Evolutionary conservation across 2,888 invertebrate species (phyloP).

Genomic region (Aphelenchoides bicaudatus): DNA sequence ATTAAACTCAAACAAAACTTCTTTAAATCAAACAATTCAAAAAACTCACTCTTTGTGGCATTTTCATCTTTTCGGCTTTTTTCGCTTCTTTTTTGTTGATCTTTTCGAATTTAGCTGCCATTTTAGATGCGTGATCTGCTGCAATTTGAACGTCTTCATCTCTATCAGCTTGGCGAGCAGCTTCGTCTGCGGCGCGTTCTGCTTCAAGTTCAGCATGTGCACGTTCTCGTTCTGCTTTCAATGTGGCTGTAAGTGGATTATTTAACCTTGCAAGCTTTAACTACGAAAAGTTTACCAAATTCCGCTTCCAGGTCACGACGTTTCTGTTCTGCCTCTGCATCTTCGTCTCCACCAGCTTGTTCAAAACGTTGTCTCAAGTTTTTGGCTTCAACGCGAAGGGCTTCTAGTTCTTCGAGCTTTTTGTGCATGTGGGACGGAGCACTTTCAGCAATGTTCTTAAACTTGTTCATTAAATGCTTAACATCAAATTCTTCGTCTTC

Average conservation of each 20-base stretch:
- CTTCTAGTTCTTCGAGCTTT: conserved; percentile 43
- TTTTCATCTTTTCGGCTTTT: conserved; percentile 58
- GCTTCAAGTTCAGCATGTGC: conserved; percentile 51
- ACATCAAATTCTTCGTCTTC: conserved; percentile 58
- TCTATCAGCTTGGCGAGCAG: conserved; percentile 37
- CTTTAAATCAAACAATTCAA: too few relatives aligned
- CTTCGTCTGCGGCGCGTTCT: conserved; percentile 43
- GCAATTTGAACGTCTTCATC: conserved; percentile 48
- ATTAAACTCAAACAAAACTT: too few relatives aligned
- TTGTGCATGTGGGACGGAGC: conserved; percentile 38
- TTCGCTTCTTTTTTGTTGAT: conserved; percentile 61
- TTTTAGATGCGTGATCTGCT: conserved; percentile 60
- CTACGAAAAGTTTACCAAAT: background rate
- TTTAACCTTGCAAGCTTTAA: background rate
- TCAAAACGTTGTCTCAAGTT: conserved; percentile 60
- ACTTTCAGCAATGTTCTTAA: conserved; percentile 54
- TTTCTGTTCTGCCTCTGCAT: conserved; percentile 60
- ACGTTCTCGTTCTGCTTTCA: conserved; percentile 52
- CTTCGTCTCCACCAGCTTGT: conserved; percentile 58
- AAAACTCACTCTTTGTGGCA: too few relatives aligned
- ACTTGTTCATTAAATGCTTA: conserved; percentile 60
- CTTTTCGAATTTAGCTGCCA: conserved; percentile 61
- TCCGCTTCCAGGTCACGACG: background rate
- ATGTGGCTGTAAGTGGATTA: background rate
- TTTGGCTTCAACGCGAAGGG: conserved; percentile 40